These are phyloP conservation scores for Oryzias celebensis DNA, from an alignment of 2,113 vertebrate species.

Conservation along the genomic window DNA sequence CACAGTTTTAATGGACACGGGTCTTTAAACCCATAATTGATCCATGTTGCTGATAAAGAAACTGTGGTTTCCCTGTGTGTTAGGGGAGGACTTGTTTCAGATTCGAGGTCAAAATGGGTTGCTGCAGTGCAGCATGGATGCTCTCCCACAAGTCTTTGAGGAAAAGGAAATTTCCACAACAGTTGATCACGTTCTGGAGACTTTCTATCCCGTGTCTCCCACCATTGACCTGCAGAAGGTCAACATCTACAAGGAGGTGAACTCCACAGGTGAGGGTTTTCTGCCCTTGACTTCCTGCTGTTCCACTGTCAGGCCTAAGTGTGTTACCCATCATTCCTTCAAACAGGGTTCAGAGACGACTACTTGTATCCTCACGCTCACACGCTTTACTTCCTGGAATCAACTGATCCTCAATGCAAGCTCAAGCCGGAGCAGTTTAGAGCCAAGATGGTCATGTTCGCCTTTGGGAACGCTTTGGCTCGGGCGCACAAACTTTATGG, in stretches of 20 bases:
- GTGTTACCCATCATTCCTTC: neutral
- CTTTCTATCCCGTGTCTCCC: constrained; percentile 88
- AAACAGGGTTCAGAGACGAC: constrained; percentile 81
- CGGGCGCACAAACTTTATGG: constrained; percentile 80
- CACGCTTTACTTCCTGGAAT: constrained; percentile 83
- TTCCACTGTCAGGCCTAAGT: neutral
- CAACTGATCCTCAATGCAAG: constrained; percentile 40
- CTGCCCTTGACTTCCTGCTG: too few species aligned
- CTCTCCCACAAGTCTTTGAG: constrained; percentile 80
- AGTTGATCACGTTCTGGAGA: constrained; percentile 74
- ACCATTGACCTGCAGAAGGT: constrained; percentile 85
- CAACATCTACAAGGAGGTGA: constrained; percentile 76
- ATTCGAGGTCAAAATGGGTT: constrained; percentile 81
- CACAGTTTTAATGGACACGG: too few species aligned
- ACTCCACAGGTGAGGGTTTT: constrained; percentile 75
- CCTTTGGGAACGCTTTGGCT: constrained; percentile 85
- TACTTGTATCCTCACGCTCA: constrained; percentile 85
- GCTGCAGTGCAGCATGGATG: constrained; percentile 77
- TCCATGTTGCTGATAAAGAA: too few species aligned
- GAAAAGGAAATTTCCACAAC: constrained; percentile 82
- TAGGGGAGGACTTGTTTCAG: constrained; percentile 87
- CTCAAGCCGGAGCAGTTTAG: constrained; percentile 81
- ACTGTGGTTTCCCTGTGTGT: neutral
- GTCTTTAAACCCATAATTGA: too few species aligned
- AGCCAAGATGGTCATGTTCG: constrained; percentile 88